Evolutionary conservation across 2,888 invertebrate species (phyloP).

Genomic region (Drosophila macrospina): DNA sequence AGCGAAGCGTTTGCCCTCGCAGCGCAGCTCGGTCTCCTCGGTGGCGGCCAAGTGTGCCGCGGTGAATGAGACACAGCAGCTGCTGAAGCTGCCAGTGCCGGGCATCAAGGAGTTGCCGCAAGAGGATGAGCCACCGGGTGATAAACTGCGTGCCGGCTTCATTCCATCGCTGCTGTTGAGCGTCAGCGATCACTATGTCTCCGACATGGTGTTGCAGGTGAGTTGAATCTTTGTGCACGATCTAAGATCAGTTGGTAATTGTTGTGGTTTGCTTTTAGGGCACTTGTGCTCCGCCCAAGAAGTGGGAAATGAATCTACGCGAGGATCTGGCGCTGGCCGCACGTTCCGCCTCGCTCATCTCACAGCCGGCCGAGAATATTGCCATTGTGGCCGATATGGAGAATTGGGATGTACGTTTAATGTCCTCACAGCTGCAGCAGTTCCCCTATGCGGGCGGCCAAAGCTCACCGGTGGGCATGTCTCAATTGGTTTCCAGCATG

Average conservation of each 20-base stretch:
- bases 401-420: conserved; percentile 89
- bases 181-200: conserved; percentile 89
- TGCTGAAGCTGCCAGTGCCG: conserved; percentile 85
- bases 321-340: conserved; percentile 86
- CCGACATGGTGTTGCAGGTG: conserved; percentile 92
- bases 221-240: not conserved
- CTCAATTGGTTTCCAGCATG: conserved; percentile 93
- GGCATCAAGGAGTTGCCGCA: conserved; percentile 81
- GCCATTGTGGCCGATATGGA: conserved; percentile 93
- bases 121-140: conserved; percentile 78
- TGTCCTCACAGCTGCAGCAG: conserved; percentile 86
- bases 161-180: conserved; percentile 88
- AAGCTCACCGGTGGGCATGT: conserved; percentile 89
- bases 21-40: conserved; percentile 77
- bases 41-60: conserved; percentile 80
- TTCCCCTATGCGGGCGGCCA: conserved; percentile 85
- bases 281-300: conserved; percentile 86
- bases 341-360: conserved; percentile 87
- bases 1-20: conserved; percentile 73
- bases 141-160: conserved; percentile 86
- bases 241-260: not conserved
- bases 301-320: conserved; percentile 87
- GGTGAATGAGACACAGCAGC: conserved; percentile 73
- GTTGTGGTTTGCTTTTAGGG: conserved; percentile 84
- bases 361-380: conserved; percentile 91